Conservation (phyloP, 2,797 vertebrate species). For the Anableps anableps region DNA sequence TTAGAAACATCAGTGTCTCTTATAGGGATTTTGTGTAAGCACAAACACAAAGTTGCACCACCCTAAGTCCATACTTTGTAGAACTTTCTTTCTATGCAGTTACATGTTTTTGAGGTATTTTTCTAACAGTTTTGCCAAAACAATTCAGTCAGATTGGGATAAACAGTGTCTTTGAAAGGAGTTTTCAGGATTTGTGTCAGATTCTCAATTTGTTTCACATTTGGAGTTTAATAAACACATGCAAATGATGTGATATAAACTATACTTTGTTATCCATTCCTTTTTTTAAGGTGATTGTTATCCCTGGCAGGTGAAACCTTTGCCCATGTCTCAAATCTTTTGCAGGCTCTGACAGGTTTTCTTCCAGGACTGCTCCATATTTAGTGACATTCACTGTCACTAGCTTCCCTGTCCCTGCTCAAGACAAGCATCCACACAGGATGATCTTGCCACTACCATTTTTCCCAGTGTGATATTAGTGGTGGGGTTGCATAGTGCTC, state of each 20-base stretch:
- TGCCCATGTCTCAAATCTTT: not conserved
- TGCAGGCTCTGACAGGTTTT: not conserved
- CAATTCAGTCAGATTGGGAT: not conserved
- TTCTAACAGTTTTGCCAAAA: not conserved
- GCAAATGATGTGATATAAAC: not conserved
- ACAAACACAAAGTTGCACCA: not conserved
- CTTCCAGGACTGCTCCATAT: not conserved
- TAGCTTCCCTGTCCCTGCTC: not conserved
- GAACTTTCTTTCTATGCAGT: not conserved
- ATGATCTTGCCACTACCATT: not conserved
- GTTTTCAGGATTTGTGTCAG: not conserved
- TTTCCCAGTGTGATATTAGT: not conserved
- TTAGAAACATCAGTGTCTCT: not conserved
- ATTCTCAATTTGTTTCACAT: no score
- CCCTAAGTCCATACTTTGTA: not conserved
- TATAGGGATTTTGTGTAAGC: not conserved
- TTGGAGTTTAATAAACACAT: not conserved
- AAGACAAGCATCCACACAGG: not conserved
- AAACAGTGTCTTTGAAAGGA: not conserved
- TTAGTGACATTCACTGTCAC: not conserved
- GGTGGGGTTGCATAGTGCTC: not conserved
- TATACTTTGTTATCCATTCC: not conserved
- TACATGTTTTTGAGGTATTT: not conserved
- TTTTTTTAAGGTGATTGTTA: not conserved
- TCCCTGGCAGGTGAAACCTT: not conserved